phyloP scores from a whole-genome alignment of 2,113 vertebrate genomes.

The Peromyscus maniculatus region DNA sequence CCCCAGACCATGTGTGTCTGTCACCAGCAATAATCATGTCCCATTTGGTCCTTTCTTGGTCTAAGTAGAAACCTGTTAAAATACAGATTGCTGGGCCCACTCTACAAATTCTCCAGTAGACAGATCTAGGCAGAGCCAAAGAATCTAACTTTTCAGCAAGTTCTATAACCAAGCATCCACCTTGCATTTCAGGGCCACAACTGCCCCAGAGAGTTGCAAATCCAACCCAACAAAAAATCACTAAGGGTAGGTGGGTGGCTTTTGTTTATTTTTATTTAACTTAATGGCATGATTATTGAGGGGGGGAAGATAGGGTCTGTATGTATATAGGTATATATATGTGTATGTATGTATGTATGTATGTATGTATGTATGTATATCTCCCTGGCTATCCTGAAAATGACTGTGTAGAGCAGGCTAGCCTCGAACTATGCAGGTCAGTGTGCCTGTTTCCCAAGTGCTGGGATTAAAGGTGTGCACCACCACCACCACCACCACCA shows the following conservation, averaged over 20 bases:
- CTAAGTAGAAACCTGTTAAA: not conserved
- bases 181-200: not conserved
- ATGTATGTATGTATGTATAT: too few relatives aligned
- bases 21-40: not conserved
- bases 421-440: not conserved
- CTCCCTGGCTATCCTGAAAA: not conserved
- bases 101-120: constrained; percentile 14
- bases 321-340: too few relatives aligned
- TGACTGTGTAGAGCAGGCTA: not conserved
- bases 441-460: not conserved
- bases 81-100: not conserved
- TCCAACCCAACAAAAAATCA: not conserved
- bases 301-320: not conserved
- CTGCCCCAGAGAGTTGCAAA: not conserved
- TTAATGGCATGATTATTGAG: not conserved
- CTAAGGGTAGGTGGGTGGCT: not conserved
- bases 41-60: not conserved
- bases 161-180: not conserved
- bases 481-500: not conserved
- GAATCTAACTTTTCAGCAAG: constrained; percentile 38
- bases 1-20: not conserved
- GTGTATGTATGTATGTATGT: too few relatives aligned
- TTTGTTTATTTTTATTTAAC: not conserved
- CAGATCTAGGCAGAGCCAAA: not conserved
- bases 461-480: not conserved